Conservation (phyloP, 1,140 invertebrate species). For the Megalopta genalis region DNA sequence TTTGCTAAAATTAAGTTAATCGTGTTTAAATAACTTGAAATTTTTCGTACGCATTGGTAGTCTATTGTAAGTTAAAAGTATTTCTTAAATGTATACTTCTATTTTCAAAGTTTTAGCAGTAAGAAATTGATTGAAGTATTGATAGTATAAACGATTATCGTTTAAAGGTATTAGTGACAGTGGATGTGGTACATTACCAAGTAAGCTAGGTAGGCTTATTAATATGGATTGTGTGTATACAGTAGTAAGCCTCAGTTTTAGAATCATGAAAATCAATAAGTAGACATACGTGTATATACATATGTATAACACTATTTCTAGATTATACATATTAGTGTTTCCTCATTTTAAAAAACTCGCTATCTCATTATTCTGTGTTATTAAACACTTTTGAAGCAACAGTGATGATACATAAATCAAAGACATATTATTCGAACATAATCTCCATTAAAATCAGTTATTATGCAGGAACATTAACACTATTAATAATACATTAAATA, state of each 20-base stretch:
- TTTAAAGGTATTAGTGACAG: conserved; percentile 51
- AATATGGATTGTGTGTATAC: conserved; percentile 55
- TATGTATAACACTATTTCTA: conserved; percentile 45
- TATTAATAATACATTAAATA: conserved; percentile 11
- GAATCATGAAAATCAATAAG: conserved; percentile 57
- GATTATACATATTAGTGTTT: conserved; percentile 34
- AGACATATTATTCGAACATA: background rate
- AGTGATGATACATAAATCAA: conserved; percentile 1
- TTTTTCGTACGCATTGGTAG: background rate
- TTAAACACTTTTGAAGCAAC: background rate
- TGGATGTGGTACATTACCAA: conserved; percentile 40
- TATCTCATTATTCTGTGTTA: conserved; percentile 8
- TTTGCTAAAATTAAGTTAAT: background rate
- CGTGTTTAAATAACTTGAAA: background rate
- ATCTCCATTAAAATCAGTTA: background rate
- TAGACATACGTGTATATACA: conserved; percentile 33
- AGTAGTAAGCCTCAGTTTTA: conserved; percentile 42
- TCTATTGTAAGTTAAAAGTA: background rate
- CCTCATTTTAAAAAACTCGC: conserved; percentile 6
- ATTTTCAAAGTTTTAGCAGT: background rate
- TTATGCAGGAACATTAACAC: background rate
- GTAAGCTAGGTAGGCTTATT: conserved; percentile 49
- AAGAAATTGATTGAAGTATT: conserved; percentile 18
- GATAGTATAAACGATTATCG: conserved; percentile 25
- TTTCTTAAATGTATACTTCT: conserved; percentile 3